Base-by-base conservation (phyloP, 2,797 vertebrate genomes). In the Sparidentex hasta region DNA sequence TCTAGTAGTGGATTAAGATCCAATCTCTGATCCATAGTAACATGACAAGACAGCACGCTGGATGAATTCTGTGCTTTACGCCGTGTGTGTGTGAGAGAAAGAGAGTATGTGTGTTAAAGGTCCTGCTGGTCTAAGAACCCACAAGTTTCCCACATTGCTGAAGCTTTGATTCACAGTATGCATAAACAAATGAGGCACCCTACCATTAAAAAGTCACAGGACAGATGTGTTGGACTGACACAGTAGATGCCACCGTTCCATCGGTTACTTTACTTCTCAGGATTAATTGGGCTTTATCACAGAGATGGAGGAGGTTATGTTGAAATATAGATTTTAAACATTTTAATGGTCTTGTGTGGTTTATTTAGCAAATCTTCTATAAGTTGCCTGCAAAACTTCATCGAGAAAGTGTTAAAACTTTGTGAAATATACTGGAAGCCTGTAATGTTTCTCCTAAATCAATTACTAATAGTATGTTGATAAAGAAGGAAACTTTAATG, bases 1-100 rank as follows among this genome's bases (percentile, higher is more conserved):
- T 92, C 92, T 94, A 69, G 79, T 90, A 79, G 89, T 87, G 91
- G 94, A 95, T 95, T 94, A 95, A 92, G 87, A 93, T 91, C 86
- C 92, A 89, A 92, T 91, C 93, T 92, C 88, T 88, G 80, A 90
- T 92, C 87, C 79, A 83, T 41, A 56, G 83, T 63, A 90, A 91
- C 92, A 90, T 90, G 92, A 90, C 87, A 88, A 82, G 71, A 77
- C 83, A 47, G 84, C 82, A 85, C 65, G 64, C 72, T 54, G 79
- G 79, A 74, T 71, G 86, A 88, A 89, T 84, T 85, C 59, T 77
- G 46, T 76, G 65, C 33, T 57, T 5, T 25, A 21, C 43, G 7
- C 61, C 64, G 50, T 68, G 46, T 71, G 46, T 48, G 16, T 61
- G 58, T 64, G 27, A 52, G 29, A n/a, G 44, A 5, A 61, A 64